A percentile compares a stretch with the other conserved stretches of the same genome.
Conservation (phyloP, 2,888 invertebrate species). For the Monoplex corrugatus region DNA sequence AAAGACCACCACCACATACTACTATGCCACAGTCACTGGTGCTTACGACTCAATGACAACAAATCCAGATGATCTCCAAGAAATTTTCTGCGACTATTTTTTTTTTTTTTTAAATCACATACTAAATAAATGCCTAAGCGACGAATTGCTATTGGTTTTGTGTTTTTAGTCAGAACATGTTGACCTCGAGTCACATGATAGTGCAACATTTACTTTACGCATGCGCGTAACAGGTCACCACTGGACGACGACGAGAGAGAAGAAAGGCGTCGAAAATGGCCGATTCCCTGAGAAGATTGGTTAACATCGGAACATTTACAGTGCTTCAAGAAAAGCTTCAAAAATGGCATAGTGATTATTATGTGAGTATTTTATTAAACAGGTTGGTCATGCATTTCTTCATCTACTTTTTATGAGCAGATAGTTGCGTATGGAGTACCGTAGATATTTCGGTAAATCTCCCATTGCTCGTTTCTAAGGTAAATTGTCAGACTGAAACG, state of each 20-base stretch:
- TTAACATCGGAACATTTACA: constrained; percentile 79
- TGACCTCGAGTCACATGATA: not conserved
- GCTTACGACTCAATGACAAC: no score
- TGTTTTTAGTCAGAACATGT: not conserved
- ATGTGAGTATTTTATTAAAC: constrained; percentile 73
- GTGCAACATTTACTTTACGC: constrained; percentile 36
- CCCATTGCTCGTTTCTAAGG: constrained; percentile 26
- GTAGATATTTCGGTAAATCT: no score
- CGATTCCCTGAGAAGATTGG: constrained; percentile 79
- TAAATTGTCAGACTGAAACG: not conserved
- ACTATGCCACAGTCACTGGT: no score
- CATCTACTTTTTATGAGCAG: no score
- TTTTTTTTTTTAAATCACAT: not conserved
- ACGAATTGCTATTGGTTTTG: not conserved
- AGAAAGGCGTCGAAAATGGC: constrained; percentile 77
- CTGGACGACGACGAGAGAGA: constrained; percentile 50
- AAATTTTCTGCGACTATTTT: not conserved
- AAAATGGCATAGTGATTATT: constrained; percentile 79
- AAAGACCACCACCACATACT: no score
- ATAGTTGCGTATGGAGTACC: no score
- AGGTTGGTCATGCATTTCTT: no score
- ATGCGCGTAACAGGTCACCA: constrained; percentile 40
- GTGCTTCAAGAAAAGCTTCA: constrained; percentile 80
- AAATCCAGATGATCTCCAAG: no score
- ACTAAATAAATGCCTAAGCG: not conserved